Conservation (phyloP, 1,140 invertebrate genomes). For the Bombus pyrosoma region DNA sequence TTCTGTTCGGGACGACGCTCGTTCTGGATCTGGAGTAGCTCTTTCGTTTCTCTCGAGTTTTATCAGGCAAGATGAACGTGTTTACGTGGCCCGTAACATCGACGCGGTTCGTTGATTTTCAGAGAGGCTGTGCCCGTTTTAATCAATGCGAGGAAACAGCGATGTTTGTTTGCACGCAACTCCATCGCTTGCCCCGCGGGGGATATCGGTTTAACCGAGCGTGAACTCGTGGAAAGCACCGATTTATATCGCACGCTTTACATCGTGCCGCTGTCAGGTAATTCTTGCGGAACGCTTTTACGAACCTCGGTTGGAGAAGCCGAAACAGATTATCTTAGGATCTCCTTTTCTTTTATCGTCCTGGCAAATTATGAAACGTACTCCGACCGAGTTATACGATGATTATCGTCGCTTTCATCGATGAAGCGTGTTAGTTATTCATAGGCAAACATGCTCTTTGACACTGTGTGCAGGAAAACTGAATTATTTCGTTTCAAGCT, state of each 20-base stretch:
- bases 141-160: conserved; percentile 38
- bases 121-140: conserved; percentile 20
- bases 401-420: not conserved
- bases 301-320: not conserved
- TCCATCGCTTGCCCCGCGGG: not conserved
- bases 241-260: conserved; percentile 2
- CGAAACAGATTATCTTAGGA: not conserved
- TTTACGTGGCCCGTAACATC: conserved; percentile 1
- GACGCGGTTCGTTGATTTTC: not conserved
- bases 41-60: not conserved
- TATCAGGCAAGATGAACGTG: not conserved
- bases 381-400: not conserved
- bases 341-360: not conserved
- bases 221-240: conserved; percentile 27
- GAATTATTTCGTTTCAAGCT: too few relatives aligned
- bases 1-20: not conserved
- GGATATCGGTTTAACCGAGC: conserved; percentile 37
- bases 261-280: not conserved
- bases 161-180: conserved; percentile 26
- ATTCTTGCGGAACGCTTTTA: not conserved
- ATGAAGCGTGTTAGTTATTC: not conserved
- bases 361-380: not conserved
- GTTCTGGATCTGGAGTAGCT: not conserved
- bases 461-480: too few relatives aligned
- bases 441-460: too few relatives aligned